Conservation (phyloP, 2,113 vertebrate genomes). For the Oncorhynchus nerka region DNA sequence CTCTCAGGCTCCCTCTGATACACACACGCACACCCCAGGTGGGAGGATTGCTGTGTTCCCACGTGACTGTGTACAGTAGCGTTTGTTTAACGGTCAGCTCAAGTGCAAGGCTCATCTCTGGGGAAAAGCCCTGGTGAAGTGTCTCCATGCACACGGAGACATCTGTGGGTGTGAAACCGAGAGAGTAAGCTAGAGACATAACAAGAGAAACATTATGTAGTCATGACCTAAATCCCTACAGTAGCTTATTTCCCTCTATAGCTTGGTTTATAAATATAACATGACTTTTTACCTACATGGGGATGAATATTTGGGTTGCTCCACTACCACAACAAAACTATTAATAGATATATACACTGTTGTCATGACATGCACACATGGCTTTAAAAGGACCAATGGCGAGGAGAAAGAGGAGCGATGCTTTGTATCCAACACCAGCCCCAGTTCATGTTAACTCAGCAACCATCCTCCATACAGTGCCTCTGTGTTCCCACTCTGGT, state of each 20-base stretch:
- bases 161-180: constrained; percentile 10
- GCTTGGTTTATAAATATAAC: no score
- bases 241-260: no score
- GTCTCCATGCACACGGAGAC: constrained; percentile 45
- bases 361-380: no score
- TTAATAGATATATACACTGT: no score
- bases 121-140: constrained; percentile 49
- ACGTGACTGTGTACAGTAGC: constrained; percentile 61
- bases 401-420: background rate
- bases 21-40: constrained; percentile 50
- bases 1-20: constrained; percentile 37
- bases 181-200: background rate
- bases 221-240: no score
- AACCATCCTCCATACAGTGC: background rate
- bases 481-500: background rate
- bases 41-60: constrained; percentile 64
- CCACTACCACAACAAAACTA: no score
- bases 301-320: no score
- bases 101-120: constrained; percentile 56
- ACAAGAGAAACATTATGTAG: no score
- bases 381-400: no score
- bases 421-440: background rate
- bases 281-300: no score
- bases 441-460: background rate
- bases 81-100: constrained; percentile 73